Base-by-base conservation (phyloP, 2,113 vertebrate genomes). In the Vicugna pacos region DNA sequence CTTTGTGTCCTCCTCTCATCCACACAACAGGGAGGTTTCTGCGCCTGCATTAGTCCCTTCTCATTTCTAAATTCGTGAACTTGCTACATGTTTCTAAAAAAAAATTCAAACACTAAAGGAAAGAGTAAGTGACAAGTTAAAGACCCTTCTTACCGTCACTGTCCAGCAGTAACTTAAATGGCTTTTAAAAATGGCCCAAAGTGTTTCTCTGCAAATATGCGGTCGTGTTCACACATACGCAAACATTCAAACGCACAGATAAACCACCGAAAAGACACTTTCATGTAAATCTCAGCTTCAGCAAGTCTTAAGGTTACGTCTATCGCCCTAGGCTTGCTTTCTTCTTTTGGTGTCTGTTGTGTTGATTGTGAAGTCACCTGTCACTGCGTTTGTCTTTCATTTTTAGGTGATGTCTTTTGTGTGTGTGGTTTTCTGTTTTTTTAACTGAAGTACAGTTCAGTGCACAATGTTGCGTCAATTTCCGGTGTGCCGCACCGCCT, bases 1-100 rank as follows among this genome's bases (percentile, higher is more conserved):
- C 10, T 24, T 24, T 19, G 28, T 7, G 65, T 8, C 58, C n/a
- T 86, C 67, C 6, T 65, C 54, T 24, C 60, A 5, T 24, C 22
- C 62, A 14, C 0, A 16, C 12, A 56, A 4, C 10, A 4, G 52
- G n/a, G 8, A 32, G 64, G n/a, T 1, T 22, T 28, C 46, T 5
- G 38, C 60, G 28, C 56, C 30, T 38, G 35, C n/a, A 5, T 24
- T 22, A n/a, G n/a, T 11, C 4, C 0, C 48, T 48, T 13, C 13
- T 94, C 9, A 17, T 30, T 38, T 85, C 65, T 62, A 67, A 85
- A 85, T 19, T 56, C 22, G 9, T 14, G 14, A 72, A 38, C n/a
- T 14, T 56, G 82, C 70, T 17, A 11, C 1, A 24, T 32, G 32
- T 64, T 83, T 94, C 52, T 35, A 22, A 46, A 92, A 35, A 35